A percentile compares a stretch with the other conserved stretches of the same genome.
Evolutionary conservation across 37 sponge, comb jelly and placozoan species (phyloP).

Genomic region (Ephydatia muelleri): DNA sequence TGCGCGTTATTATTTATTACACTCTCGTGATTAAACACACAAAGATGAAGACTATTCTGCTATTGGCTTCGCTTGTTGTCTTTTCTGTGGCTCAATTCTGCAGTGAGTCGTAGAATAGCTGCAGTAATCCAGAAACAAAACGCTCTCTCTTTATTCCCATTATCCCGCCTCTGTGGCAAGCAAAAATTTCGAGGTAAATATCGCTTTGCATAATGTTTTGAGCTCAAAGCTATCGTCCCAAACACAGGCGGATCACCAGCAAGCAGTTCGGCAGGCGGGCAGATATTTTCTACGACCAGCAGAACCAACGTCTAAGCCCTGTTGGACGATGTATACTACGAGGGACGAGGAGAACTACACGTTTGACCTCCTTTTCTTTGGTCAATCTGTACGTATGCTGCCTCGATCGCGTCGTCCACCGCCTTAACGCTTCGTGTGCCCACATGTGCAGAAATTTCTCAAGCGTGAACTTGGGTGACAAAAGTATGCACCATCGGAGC

Average conservation of each 20-base stretch:
- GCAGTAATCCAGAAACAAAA: background rate
- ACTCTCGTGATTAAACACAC: background rate
- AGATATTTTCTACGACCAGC: conserved; percentile 41
- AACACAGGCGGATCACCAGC: conserved; percentile 41
- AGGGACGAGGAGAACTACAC: background rate
- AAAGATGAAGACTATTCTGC: conserved; percentile 9
- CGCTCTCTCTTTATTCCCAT: conserved; percentile 8
- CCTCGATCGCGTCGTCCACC: background rate
- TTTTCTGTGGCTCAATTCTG: conserved; percentile 15
- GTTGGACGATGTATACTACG: conserved; percentile 12
- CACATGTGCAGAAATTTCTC: conserved; percentile 23
- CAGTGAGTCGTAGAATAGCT: background rate
- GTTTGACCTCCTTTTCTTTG: conserved; percentile 21
- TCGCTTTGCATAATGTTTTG: background rate
- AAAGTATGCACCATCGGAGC: conserved; percentile 25
- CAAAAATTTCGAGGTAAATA: conserved; percentile 29
- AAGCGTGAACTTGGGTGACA: conserved; percentile 38
- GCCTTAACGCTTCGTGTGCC: background rate
- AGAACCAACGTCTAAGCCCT: conserved; percentile 5
- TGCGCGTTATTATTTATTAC: background rate
- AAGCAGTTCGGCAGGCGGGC: conserved; percentile 7
- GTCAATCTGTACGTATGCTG: background rate
- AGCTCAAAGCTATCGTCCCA: background rate
- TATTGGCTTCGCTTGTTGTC: background rate
- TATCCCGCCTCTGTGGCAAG: conserved; percentile 30